Conservation (phyloP, 2,113 vertebrate genomes). For the Etheostoma cragini region DNA sequence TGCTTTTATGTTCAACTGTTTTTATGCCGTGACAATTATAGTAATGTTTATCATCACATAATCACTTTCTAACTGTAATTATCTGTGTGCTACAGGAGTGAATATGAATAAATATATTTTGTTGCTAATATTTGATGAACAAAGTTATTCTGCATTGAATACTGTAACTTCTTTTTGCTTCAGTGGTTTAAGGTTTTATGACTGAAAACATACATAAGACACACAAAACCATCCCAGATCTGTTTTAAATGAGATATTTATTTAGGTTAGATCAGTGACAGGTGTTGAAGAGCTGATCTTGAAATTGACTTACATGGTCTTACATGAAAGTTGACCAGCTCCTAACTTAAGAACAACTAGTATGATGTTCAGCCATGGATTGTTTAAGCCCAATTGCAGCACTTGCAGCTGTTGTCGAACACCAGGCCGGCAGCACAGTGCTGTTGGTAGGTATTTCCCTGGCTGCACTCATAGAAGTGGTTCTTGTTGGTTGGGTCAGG, state of each 20-base stretch:
- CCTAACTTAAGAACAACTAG: background rate
- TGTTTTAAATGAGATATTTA: conserved; percentile 37
- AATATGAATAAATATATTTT: background rate
- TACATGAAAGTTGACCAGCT: conserved; percentile 31
- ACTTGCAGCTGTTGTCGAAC: conserved; percentile 80
- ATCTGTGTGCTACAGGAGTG: background rate
- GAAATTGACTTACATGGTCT: background rate
- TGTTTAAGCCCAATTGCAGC: conserved; percentile 84
- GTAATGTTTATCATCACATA: background rate
- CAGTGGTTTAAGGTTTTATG: background rate
- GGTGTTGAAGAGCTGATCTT: conserved; percentile 39
- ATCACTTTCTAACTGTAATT: background rate
- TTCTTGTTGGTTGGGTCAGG: conserved; percentile 75
- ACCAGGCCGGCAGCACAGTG: conserved; percentile 68
- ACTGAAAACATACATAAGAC: background rate
- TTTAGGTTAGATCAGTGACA: conserved; percentile 4
- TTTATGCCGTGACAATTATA: background rate
- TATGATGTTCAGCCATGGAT: background rate
- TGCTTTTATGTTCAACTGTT: background rate
- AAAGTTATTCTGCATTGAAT: background rate
- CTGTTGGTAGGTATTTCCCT: conserved; percentile 61
- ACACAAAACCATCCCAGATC: background rate
- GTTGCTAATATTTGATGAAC: background rate
- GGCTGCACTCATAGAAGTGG: conserved; percentile 76
- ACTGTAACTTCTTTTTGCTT: background rate